phyloP scores from a whole-genome alignment of 2,113 vertebrate genomes.

The Oxyruncus cristatus region DNA sequence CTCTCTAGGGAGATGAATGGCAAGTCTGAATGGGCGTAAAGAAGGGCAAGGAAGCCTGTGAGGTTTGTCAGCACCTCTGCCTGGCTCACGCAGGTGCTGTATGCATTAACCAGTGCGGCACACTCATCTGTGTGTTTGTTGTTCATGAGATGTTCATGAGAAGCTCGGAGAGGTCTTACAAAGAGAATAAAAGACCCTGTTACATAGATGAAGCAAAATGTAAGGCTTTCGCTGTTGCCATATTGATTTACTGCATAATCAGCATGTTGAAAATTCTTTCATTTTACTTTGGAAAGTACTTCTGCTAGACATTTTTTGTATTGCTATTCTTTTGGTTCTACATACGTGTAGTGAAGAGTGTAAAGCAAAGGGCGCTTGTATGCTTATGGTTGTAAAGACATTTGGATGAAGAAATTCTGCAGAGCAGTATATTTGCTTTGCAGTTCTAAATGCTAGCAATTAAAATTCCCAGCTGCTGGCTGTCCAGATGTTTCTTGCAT shows the following conservation, averaged over 20 bases:
- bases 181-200: neutral
- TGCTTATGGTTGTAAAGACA: neutral
- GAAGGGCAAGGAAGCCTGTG: neutral
- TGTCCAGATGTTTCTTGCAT: conserved; percentile 69
- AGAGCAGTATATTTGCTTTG: conserved; percentile 31
- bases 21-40: neutral
- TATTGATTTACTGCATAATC: neutral
- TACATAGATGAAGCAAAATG: neutral
- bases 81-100: neutral
- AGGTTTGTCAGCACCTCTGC: neutral
- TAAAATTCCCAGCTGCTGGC: conserved; percentile 65
- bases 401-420: conserved; percentile 20
- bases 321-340: neutral
- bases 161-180: no score
- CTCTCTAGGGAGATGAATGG: neutral
- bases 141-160: neutral
- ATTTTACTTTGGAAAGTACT: neutral
- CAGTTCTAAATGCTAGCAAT: conserved; percentile 47
- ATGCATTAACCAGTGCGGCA: neutral
- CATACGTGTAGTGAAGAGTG: neutral
- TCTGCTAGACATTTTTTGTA: neutral
- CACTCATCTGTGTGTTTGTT: fast-evolving
- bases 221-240: neutral
- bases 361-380: neutral
- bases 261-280: neutral